Conservation (phyloP, 2,113 vertebrate species). For the Chascanopsetta lugubris region DNA sequence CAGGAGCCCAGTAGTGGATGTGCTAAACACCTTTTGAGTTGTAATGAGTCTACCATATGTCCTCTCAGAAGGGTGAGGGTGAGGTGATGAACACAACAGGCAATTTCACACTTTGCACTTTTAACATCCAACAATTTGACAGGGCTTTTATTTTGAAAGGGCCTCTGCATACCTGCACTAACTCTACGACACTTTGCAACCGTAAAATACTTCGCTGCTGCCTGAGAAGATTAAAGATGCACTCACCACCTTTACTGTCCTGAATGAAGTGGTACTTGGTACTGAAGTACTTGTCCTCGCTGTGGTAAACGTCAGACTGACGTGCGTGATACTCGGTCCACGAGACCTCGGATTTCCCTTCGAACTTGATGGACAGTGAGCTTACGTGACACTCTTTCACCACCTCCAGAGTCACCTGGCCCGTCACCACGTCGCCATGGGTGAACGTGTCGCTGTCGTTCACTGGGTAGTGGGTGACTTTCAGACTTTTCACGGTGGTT, state of each 20-base stretch:
- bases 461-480: slow-evolving; percentile 44
- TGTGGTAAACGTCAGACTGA: slow-evolving; percentile 36
- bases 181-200: too few relatives aligned
- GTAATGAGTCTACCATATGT: too few relatives aligned
- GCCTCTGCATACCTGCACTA: too few relatives aligned
- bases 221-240: not conserved
- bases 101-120: too few relatives aligned
- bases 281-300: slow-evolving; percentile 78
- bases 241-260: slow-evolving; percentile 40
- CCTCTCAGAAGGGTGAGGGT: too few relatives aligned
- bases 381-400: slow-evolving; percentile 61
- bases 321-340: slow-evolving; percentile 67
- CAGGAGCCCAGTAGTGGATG: too few relatives aligned
- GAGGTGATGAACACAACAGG: too few relatives aligned
- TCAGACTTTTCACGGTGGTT: slow-evolving; percentile 60
- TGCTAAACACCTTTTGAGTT: too few relatives aligned
- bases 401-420: slow-evolving; percentile 67
- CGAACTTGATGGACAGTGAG: slow-evolving; percentile 66
- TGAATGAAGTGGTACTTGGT: slow-evolving; percentile 61
- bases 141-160: too few relatives aligned
- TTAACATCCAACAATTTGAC: too few relatives aligned
- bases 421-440: slow-evolving; percentile 62
- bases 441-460: slow-evolving; percentile 65
- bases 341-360: slow-evolving; percentile 69
- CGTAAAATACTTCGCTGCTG: too few relatives aligned